Conservation (phyloP, 92 coral and sea anemone species). For the Scolanthus callimorphus region DNA sequence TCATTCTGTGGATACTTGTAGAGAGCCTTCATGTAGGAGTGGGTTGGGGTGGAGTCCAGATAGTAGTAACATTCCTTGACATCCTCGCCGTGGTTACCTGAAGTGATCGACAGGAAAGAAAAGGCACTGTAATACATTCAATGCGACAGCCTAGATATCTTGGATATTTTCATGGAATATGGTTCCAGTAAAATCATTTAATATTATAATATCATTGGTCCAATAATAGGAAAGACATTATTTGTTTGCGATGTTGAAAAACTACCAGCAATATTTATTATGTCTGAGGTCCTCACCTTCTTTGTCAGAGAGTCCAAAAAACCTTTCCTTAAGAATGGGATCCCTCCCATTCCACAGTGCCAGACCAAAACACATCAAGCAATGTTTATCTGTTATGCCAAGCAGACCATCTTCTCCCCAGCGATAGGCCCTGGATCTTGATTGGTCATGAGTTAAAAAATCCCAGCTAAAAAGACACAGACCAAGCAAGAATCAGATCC, state of each 20-base stretch:
- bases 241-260: no score
- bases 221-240: no score
- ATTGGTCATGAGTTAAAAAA: conserved; percentile 69
- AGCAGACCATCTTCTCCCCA: conserved; percentile 95
- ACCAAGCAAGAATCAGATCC: no score
- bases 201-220: no score
- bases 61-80: conserved; percentile 95
- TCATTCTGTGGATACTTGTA: conserved; percentile 90
- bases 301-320: conserved; percentile 74
- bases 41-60: conserved; percentile 89
- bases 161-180: no score
- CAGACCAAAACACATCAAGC: conserved; percentile 71
- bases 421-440: conserved; percentile 78
- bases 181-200: no score
- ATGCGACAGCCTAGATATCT: no score
- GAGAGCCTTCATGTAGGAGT: conserved; percentile 92
- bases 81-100: conserved; percentile 97
- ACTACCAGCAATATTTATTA: no score
- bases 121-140: no score
- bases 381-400: conserved; percentile 73
- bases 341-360: conserved; percentile 87
- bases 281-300: conserved; percentile 47
- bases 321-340: conserved; percentile 75
- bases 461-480: conserved; percentile 62
- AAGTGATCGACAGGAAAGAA: not conserved